Conservation (phyloP, 1,140 invertebrate species). For the Diorhabda elongata region DNA sequence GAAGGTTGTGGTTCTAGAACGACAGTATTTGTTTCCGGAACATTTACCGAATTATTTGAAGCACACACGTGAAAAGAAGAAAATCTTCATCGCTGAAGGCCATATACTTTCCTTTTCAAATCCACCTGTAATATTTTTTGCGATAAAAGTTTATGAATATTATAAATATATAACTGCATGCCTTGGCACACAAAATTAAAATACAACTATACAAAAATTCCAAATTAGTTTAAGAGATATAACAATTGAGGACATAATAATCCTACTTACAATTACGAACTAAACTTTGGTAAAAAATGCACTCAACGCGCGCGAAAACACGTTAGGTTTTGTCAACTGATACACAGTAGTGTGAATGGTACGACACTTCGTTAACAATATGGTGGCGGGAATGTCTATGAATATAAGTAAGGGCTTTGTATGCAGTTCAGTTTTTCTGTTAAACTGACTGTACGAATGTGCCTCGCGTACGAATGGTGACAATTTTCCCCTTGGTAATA, state of each 20-base stretch:
- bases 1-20: constrained; percentile 5
- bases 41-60: constrained; percentile 18
- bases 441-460: constrained; percentile 6
- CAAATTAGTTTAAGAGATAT: constrained; percentile 6
- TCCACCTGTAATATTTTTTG: constrained; percentile 5
- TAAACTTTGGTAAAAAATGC: constrained; percentile 9
- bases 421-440: constrained; percentile 11
- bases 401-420: background rate
- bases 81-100: constrained; percentile 11
- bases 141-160: constrained; percentile 22
- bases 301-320: constrained; percentile 3
- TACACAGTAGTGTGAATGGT: background rate
- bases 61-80: constrained; percentile 12
- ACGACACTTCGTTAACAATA: background rate
- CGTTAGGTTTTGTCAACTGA: background rate
- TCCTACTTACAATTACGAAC: background rate
- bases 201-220: background rate
- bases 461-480: background rate
- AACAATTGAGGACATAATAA: background rate
- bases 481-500: background rate
- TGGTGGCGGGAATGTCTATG: background rate
- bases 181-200: background rate
- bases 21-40: constrained; percentile 16
- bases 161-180: background rate
- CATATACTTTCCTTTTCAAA: constrained; percentile 13